Percentiles rank a stretch among this genome's conserved stretches.
Conservation (phyloP, 2,113 vertebrate genomes). For the Myotis yumanensis region DNA sequence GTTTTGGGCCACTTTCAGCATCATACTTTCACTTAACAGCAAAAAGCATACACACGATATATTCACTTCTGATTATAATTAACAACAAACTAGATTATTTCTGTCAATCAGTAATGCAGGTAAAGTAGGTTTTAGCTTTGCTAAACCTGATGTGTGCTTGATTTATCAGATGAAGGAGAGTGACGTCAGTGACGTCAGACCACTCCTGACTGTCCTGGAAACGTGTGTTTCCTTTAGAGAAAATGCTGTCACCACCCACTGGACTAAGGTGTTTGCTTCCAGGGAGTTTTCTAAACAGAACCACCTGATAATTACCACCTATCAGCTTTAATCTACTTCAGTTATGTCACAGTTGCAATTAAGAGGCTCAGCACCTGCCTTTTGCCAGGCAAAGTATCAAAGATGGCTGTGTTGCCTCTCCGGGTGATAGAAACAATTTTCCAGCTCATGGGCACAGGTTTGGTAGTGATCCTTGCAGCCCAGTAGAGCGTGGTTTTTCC, state of each 20-base stretch:
- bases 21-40: background rate
- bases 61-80: background rate
- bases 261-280: background rate
- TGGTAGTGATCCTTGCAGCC: background rate
- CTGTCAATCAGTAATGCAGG: background rate
- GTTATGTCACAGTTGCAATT: slow-evolving; percentile 1
- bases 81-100: background rate
- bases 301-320: background rate
- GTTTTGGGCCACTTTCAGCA: background rate
- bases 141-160: background rate
- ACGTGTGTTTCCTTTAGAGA: background rate
- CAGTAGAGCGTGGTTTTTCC: background rate
- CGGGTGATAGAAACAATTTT: background rate
- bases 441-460: background rate
- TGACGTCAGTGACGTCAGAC: background rate
- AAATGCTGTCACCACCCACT: background rate
- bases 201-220: background rate
- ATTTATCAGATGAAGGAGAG: background rate
- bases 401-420: background rate
- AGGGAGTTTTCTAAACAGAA: slow-evolving; percentile 37
- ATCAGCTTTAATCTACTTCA: background rate
- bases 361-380: slow-evolving; percentile 1
- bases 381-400: background rate
- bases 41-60: background rate
- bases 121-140: background rate